Evolutionary conservation across 2,797 vertebrate genomes (phyloP), one percentile per base, ranked within the genome.

Genomic region (Micropoecilia bifurca): DNA sequence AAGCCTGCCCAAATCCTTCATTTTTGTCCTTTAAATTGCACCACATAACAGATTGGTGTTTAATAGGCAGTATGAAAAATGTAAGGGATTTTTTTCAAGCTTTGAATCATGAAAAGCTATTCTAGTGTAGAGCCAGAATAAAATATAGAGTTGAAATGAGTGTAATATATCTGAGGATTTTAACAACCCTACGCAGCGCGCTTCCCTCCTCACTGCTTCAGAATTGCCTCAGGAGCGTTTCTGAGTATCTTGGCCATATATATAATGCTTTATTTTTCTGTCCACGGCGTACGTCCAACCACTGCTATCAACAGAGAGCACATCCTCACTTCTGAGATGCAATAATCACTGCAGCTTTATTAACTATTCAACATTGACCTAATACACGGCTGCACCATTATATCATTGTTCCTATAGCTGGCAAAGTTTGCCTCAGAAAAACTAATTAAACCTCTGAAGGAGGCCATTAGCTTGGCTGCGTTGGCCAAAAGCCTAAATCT

Each of bases 361-460:
- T 88, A 90, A 83, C 79, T 82, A 89, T 90, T 86, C 75, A 90
- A 79, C 83, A 73, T 47, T 74, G 83, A 89, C 75, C 78, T 77
- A 79, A 90, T 84, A 76, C 53, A 77, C 53, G 72, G 69, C 72
- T 84, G 74, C 18, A 46, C 81, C 78, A 81, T 81, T 76, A 74
- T 91, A 74, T 82, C 82, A 86, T 83, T 45, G 59, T 66, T 88
- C 78, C 85, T 74, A 46, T 45, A 47, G 75, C 80, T 16, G 47
- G 79, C 82, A 90, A 89, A 89, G 83, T 83, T 88, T 81, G 83
- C 68, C 80, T 3, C 18, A 46, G 79, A 75, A 85, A 93, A 93
- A 89, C 76, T 77, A 85, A 92, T 90, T 88, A 78, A 86, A 88
- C 63, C 75, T 84, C 79, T 83, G 71, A 85, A 83, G 77, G 63